Evolutionary conservation across 2,113 vertebrate species (phyloP), one percentile per base, ranked within the genome.

Genomic region (Alethe diademata): DNA sequence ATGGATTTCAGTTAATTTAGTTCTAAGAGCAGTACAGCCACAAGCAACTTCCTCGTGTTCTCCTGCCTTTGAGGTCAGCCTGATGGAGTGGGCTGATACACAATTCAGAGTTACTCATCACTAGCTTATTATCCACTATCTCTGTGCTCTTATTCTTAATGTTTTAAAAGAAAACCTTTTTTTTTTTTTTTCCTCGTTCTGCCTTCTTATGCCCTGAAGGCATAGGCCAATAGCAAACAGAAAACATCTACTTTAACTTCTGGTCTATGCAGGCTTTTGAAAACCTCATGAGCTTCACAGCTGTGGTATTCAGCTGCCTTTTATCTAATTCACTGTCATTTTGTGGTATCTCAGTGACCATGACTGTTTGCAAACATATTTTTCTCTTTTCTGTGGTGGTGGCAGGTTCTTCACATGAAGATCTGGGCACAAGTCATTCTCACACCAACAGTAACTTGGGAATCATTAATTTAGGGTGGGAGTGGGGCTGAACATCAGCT

Each of bases 11-110:
- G 24, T 43, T 88, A 51, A 40, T 78, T 54, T 67, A 31, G 13
- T 67, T 92, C 5, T 5, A 20, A 50, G 45, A 76, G 22, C 29
- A 43, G 25, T 29, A 16, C 24, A 51, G n/a, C 26, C 69, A 35
- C 43, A 47, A 71, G 40, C 2, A 6, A 26, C 9, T 81, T 64
- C 26, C 28, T 1, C 24, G 2, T 2, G 0, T 24, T 87, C 11
- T 56, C 4, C n/a, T 51, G 56, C 31, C 56, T n/a, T 60, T 24
- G 60, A 54, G 51, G 76, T 72, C 61, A 85, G n/a, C 2, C 4
- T 48, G 9, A 48, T 48, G 23, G 18, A 78, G 43, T 19, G 57
- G 14, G 40, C n/a, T 87, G 73, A 84, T 64, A 24, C 1, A 40
- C 4, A 38, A 3, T 64, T 90, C 35, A 36, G 40, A 90, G 29